Conservation (phyloP, 37 sponge, comb jelly and placozoan genomes). For the Crambe crambe region DNA sequence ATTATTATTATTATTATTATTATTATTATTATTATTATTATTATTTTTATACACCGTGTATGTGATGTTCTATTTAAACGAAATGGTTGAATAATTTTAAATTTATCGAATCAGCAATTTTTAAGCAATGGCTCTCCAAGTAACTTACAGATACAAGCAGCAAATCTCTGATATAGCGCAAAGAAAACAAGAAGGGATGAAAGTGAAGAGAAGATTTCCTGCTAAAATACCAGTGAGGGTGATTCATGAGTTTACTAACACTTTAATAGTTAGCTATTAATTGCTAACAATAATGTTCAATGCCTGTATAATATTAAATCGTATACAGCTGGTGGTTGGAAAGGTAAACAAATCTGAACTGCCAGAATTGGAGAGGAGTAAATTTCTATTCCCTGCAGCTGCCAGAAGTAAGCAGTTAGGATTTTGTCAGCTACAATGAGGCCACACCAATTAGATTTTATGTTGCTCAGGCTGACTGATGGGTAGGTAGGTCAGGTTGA, state of each 20-base stretch:
- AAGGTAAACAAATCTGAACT: slow-evolving; percentile 48
- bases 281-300: not conserved
- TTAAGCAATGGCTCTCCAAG: slow-evolving; percentile 43
- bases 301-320: not conserved
- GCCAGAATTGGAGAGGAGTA: slow-evolving; percentile 56
- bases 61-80: not conserved
- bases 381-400: slow-evolving; percentile 60
- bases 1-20: not conserved
- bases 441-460: too few species aligned
- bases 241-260: not conserved
- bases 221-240: slow-evolving; percentile 56
- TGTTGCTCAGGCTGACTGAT: too few species aligned
- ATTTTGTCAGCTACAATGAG: not conserved
- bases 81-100: not conserved
- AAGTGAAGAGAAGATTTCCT: slow-evolving; percentile 43
- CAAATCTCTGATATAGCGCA: slow-evolving; percentile 41
- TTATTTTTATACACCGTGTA: too few species aligned
- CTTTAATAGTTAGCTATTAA: not conserved
- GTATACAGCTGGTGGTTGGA: slow-evolving; percentile 53
- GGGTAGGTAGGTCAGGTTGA: too few species aligned
- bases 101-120: not conserved
- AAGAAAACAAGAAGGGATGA: slow-evolving; percentile 46
- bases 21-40: not conserved
- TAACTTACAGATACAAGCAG: slow-evolving; percentile 51
- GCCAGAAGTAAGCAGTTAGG: slow-evolving; percentile 36